These are phyloP conservation scores for Boloria selene DNA, from an alignment of 2,888 invertebrate genomes.

Conservation along the genomic window DNA sequence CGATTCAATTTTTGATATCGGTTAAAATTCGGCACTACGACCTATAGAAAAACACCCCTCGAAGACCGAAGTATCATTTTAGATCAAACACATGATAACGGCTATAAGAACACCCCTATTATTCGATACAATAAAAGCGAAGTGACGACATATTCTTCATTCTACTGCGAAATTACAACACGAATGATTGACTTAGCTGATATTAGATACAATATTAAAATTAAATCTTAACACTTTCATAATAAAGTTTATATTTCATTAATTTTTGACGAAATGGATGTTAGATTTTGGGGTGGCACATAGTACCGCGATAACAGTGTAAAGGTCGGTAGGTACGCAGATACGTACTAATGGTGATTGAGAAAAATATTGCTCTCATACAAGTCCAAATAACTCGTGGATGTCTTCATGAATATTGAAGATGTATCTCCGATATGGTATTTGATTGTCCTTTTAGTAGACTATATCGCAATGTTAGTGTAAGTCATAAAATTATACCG, in stretches of 20 bases:
- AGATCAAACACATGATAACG: conserved; percentile 83
- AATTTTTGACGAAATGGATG: conserved; percentile 47
- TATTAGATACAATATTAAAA: conserved; percentile 37
- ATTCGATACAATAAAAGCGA: conserved; percentile 83
- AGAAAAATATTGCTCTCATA: conserved; percentile 77
- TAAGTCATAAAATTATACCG: conserved; percentile 54
- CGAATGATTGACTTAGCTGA: conserved; percentile 55
- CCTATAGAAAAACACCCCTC: conserved; percentile 57
- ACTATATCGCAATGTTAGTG: conserved; percentile 56
- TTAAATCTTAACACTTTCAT: conserved; percentile 32
- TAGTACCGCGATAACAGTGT: conserved; percentile 57
- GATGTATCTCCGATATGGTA: conserved; percentile 72
- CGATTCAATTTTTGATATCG: conserved; percentile 52
- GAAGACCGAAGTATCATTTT: conserved; percentile 77
- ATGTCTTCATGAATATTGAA: conserved; percentile 82
- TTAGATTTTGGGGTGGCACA: conserved; percentile 60
- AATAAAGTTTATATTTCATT: conserved; percentile 45
- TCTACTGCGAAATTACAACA: conserved; percentile 68
- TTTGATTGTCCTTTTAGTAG: conserved; percentile 63
- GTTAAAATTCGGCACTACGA: conserved; percentile 51
- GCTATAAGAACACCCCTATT: conserved; percentile 81
- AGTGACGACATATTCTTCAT: conserved; percentile 82
- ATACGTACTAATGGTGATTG: conserved; percentile 82
- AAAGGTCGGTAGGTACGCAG: conserved; percentile 74
- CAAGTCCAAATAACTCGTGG: conserved; percentile 72